A percentile compares a stretch with the other conserved stretches of the same genome.
phyloP scores from a whole-genome alignment of 2,113 vertebrate species.

The Clarias magur region DNA sequence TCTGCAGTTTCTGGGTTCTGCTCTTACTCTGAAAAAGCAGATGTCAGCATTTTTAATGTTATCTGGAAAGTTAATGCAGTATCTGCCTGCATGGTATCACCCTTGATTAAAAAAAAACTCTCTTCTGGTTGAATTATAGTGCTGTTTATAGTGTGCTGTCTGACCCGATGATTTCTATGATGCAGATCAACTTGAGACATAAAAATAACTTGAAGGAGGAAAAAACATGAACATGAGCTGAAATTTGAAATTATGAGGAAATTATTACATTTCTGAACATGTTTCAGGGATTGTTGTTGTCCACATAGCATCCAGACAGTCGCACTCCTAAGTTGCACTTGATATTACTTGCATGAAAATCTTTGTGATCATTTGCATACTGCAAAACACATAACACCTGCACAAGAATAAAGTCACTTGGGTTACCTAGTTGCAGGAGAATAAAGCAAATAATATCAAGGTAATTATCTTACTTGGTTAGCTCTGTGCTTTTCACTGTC shows the following conservation, averaged over 20 bases:
- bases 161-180: neutral
- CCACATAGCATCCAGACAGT: neutral
- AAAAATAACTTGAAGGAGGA: neutral
- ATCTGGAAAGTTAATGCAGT: neutral
- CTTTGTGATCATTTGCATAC: neutral
- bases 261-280: neutral
- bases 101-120: neutral
- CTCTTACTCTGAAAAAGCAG: conserved; percentile 22
- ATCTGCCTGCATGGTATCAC: neutral
- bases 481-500: neutral
- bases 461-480: neutral
- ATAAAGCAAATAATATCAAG: neutral
- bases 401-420: neutral
- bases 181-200: neutral
- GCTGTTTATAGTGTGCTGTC: neutral
- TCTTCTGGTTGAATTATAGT: conserved; percentile 4
- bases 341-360: neutral
- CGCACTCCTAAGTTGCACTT: neutral
- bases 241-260: no score
- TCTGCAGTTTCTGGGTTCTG: conserved; percentile 27
- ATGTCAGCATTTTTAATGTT: conserved; percentile 17
- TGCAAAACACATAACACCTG: conserved; percentile 2
- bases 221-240: neutral
- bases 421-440: neutral
- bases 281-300: neutral